Conservation (phyloP, 2,113 vertebrate species). For the Mellivora capensis region DNA sequence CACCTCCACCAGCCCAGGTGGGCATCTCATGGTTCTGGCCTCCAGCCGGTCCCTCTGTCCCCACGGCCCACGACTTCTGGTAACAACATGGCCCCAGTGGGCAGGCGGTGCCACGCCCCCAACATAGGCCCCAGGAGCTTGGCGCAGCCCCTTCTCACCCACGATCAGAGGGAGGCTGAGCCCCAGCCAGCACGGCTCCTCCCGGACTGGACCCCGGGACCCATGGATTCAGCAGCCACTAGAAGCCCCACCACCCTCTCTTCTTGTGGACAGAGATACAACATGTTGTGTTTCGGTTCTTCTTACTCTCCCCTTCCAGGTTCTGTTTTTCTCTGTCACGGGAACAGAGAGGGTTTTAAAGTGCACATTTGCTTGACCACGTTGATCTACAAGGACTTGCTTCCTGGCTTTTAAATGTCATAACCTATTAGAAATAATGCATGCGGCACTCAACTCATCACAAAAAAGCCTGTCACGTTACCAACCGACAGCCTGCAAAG, state of each 20-base stretch:
- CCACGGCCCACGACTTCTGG: accelerated
- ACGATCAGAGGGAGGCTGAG: background rate
- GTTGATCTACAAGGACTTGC: background rate
- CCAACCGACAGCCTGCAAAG: background rate
- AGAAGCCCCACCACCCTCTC: background rate
- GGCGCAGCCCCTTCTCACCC: background rate
- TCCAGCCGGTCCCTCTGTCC: background rate
- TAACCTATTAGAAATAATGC: background rate
- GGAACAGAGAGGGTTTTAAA: background rate
- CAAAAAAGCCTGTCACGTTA: background rate
- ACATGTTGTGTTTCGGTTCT: accelerated
- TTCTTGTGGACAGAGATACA: background rate
- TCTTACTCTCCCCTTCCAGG: background rate
- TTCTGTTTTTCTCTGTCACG: background rate
- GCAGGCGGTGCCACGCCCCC: background rate
- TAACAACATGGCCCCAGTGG: background rate
- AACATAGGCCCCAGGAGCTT: background rate
- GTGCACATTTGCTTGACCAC: background rate
- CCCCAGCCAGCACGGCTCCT: accelerated
- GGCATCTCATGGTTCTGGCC: background rate
- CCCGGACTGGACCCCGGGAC: accelerated
- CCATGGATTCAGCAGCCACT: background rate
- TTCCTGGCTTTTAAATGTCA: background rate
- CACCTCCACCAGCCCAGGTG: background rate
- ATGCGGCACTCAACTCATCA: background rate